Base-by-base conservation (phyloP, 2,797 vertebrate genomes). In the Podargus strigoides region DNA sequence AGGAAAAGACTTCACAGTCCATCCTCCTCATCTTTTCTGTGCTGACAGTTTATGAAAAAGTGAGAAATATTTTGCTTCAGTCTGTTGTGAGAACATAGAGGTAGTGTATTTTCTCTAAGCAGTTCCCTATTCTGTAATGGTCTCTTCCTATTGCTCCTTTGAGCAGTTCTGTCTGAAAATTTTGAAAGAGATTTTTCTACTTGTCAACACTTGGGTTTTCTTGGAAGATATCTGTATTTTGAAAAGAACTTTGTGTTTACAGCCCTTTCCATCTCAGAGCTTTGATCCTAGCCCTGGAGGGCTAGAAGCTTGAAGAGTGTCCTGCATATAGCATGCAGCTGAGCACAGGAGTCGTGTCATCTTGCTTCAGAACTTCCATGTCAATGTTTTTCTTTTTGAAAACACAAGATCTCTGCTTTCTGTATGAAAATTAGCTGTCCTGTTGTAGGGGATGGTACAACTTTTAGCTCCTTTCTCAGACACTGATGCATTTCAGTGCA, bases 271-370 rank as follows among this genome's bases (percentile, higher is more conserved):
- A 58, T 78, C 70, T 92, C 58, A 44, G 82, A 74, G 80, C 91
- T 95, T 94, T 94, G 89, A 91, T 92, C 82, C 32, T 53, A 60
- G 36, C 66, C 85, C 90, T 87, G 58, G 56, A 89, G 88, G 88
- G 81, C 86, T 94, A 37, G 82, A 75, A 84, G 85, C 87, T 52
- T 39, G 85, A 78, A 67, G n/a, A 30, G 42, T 74, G 76, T 92
- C 55, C 70, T 91, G 66, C 69, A 86, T 69, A 28, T 39, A 39
- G 53, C 49, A 6, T 26, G 24, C 55, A 84, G 82, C 81, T 79
- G 58, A 53, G 39, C 77, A 14, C 73, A 49, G 42, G 62, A 79
- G 16, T 70, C 5, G 0, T 69, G 44, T 88, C 47, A 23, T 44
- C 50, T 70, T 32, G n/a, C 77, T 91, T 89, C 6, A 8, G 36